phyloP scores from a whole-genome alignment of 2,113 vertebrate species.

The Muntiacus reevesi region DNA sequence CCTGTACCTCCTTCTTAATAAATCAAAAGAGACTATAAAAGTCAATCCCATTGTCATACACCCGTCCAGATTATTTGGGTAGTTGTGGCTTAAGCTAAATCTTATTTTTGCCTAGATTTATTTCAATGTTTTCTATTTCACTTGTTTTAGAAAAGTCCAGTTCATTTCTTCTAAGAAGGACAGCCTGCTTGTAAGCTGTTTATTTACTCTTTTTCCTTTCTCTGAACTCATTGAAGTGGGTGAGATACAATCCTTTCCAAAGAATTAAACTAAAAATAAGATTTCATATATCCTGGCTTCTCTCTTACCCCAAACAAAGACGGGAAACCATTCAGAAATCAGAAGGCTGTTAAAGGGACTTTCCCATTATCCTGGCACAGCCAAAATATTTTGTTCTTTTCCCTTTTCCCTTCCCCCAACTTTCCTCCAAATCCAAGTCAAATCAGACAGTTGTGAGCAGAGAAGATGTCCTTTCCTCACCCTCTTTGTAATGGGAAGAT shows the following conservation, averaged over 20 bases:
- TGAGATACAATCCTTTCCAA: constrained; percentile 37
- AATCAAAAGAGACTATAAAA: not conserved
- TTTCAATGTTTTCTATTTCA: not conserved
- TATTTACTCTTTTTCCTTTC: constrained; percentile 10
- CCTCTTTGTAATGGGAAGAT: constrained; percentile 30
- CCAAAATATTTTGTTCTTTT: constrained; percentile 34
- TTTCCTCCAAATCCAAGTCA: constrained; percentile 41
- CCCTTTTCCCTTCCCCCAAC: not conserved
- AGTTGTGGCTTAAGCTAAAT: not conserved
- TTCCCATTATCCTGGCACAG: constrained; percentile 26
- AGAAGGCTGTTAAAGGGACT: constrained; percentile 22
- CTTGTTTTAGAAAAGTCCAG: not conserved
- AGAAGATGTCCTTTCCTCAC: not conserved
- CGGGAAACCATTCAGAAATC: constrained; percentile 1
- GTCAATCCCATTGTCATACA: not conserved
- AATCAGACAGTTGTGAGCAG: constrained; percentile 46
- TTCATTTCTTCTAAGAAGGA: not conserved
- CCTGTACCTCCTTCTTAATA: not conserved
- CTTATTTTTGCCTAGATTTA: not conserved
- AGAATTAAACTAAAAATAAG: constrained; percentile 41
- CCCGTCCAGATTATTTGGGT: not conserved
- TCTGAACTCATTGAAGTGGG: constrained; percentile 36
- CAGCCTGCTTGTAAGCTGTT: not conserved
- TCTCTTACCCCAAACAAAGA: not conserved
- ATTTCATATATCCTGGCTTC: constrained; percentile 11